Evolutionary conservation across 2,113 vertebrate species (phyloP).

Genomic region (Anarhynchus alexandrinus): DNA sequence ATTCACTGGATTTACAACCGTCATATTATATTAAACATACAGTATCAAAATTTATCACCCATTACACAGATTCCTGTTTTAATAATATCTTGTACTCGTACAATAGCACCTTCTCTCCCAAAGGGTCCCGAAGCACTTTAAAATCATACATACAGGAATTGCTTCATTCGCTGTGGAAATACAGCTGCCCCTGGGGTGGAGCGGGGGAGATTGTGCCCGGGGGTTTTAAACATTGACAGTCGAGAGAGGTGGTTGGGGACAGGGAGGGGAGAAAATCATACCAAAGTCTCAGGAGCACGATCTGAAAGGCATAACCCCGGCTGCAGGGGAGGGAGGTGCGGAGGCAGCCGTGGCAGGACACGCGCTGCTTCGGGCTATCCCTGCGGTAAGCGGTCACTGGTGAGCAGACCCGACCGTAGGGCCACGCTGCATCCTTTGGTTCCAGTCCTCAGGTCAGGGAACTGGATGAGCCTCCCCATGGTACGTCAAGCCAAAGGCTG

Average conservation of each 20-base stretch:
- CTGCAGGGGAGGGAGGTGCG: neutral
- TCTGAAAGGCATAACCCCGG: neutral
- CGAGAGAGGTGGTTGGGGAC: neutral
- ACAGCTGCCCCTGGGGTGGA: neutral
- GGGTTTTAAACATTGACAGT: neutral
- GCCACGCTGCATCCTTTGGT: neutral
- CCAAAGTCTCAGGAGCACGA: neutral
- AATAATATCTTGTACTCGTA: constrained; percentile 68
- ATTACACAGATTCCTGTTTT: constrained; percentile 68
- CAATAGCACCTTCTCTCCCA: constrained; percentile 50
- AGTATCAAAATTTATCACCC: constrained; percentile 75
- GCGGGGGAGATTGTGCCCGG: neutral
- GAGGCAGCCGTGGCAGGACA: neutral
- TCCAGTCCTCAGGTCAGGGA: neutral
- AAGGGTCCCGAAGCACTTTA: constrained; percentile 47
- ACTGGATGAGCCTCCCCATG: rapidly evolving
- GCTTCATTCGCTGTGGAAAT: constrained; percentile 32
- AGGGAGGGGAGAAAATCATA: neutral
- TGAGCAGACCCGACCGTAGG: rapidly evolving
- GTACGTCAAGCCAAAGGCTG: neutral
- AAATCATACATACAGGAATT: neutral
- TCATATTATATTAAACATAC: constrained; percentile 69
- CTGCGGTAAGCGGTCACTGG: rapidly evolving
- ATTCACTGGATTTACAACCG: constrained; percentile 73
- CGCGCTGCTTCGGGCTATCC: rapidly evolving